Percentiles rank a stretch among this genome's conserved stretches.
phyloP scores from a whole-genome alignment of 30 jellyfish, hydroid and myxozoan species.

The Chironex yamaguchii region DNA sequence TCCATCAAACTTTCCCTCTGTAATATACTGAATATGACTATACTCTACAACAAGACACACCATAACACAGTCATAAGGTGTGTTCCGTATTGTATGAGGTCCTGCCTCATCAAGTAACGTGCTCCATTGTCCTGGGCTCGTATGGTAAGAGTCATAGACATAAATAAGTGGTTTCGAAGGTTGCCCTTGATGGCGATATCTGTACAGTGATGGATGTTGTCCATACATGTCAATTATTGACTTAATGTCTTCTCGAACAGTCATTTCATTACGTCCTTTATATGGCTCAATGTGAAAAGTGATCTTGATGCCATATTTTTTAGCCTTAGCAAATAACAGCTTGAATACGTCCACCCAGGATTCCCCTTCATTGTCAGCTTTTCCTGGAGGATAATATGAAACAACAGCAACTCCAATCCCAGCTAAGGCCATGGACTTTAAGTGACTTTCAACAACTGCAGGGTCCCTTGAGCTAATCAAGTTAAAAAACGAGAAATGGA shows the following conservation, averaged over 20 bases:
- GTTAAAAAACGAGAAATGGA: no score
- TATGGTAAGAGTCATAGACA: constrained; percentile 89
- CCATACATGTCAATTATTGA: constrained; percentile 73
- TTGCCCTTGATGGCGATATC: constrained; percentile 24
- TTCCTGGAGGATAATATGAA: constrained; percentile 91
- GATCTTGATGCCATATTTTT: constrained; percentile 63
- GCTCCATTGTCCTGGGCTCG: constrained; percentile 87
- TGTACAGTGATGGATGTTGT: constrained; percentile 75
- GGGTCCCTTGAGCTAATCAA: constrained; percentile 72
- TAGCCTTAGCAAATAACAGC: constrained; percentile 75
- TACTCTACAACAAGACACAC: constrained; percentile 81
- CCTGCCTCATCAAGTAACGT: constrained; percentile 59
- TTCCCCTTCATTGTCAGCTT: constrained; percentile 89
- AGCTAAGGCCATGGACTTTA: constrained; percentile 67
- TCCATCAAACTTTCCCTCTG: constrained; percentile 93
- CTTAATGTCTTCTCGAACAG: constrained; percentile 79
- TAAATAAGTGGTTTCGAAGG: constrained; percentile 74
- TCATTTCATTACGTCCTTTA: constrained; percentile 67
- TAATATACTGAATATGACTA: constrained; percentile 63
- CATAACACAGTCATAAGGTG: constrained; percentile 77
- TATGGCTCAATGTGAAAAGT: constrained; percentile 95
- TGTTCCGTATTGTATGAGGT: constrained; percentile 79
- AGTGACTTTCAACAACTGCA: constrained; percentile 61
- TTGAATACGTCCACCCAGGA: constrained; percentile 81
- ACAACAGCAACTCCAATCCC: constrained; percentile 90